Conservation (phyloP, 2,113 vertebrate genomes). For the Nothocercus julius region DNA sequence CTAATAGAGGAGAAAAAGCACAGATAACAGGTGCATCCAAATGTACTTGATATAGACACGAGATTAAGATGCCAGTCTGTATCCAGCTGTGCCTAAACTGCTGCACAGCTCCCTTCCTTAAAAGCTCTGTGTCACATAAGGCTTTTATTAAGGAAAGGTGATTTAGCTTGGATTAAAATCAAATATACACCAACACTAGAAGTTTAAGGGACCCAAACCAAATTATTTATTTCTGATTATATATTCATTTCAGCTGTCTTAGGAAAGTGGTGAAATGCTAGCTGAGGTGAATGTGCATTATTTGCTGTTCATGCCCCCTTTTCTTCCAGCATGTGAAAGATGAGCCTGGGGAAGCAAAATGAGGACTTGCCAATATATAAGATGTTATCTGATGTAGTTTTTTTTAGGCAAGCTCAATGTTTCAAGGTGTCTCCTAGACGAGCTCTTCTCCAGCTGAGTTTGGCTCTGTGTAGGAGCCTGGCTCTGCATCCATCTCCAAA, state of each 20-base stretch:
- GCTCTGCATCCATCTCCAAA: fast-evolving
- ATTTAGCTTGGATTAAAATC: not conserved
- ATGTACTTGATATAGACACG: not conserved
- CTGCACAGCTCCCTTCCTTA: not conserved
- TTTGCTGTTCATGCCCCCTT: not conserved
- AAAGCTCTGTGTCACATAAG: not conserved
- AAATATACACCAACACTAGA: not conserved
- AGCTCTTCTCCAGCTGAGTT: not conserved
- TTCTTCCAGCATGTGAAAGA: not conserved
- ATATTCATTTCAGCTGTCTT: not conserved
- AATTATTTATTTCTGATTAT: not conserved
- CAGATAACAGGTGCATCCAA: not conserved
- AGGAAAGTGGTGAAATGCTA: not conserved
- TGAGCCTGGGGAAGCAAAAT: not conserved
- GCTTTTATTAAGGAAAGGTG: not conserved
- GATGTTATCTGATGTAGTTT: not conserved
- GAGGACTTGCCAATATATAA: not conserved
- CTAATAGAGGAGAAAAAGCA: not conserved
- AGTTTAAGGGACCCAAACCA: not conserved
- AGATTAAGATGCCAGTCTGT: not conserved
- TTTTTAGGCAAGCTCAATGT: not conserved
- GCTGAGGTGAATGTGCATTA: not conserved
- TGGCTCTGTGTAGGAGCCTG: not conserved
- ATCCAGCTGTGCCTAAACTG: not conserved
- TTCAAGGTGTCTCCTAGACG: not conserved